Conservation (phyloP, 2,797 vertebrate species). For the Poecilia velifera region DNA sequence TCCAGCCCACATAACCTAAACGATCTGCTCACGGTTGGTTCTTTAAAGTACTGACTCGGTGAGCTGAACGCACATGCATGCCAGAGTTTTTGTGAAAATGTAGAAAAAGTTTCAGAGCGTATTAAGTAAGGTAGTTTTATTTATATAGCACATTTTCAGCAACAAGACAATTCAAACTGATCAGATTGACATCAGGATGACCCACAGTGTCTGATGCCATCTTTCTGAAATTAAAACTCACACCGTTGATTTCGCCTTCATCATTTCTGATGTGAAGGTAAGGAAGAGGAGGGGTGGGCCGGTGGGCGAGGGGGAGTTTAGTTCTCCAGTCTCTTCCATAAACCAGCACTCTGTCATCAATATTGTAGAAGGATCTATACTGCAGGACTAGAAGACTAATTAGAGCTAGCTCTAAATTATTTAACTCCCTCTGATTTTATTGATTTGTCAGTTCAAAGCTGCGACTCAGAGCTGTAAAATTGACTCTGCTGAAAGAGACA, state of each 20-base stretch:
- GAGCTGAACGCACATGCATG: not conserved
- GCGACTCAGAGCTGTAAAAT: constrained; percentile 95
- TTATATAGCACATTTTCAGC: too few relatives aligned
- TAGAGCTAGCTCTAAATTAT: constrained; percentile 99
- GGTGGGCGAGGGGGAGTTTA: constrained; percentile 46
- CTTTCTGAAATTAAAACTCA: constrained; percentile 4
- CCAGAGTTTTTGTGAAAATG: not conserved
- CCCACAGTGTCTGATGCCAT: not conserved
- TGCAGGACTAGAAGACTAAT: constrained; percentile 98
- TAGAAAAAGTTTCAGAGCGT: not conserved
- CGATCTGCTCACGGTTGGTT: too few relatives aligned
- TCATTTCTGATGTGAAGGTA: constrained; percentile 50
- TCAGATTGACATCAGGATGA: not conserved
- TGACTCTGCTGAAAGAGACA: constrained; percentile 90
- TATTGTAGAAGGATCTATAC: constrained; percentile 96
- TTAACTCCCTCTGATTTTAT: constrained; percentile 99
- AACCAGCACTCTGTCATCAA: constrained; percentile 91
- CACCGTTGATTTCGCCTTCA: constrained; percentile 44
- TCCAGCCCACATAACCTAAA: not conserved
- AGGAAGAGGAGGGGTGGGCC: constrained; percentile 9
- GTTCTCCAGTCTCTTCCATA: constrained; percentile 75
- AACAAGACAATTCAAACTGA: too few relatives aligned
- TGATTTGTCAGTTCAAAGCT: constrained; percentile 97
- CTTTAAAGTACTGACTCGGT: not conserved
- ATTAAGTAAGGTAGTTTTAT: too few relatives aligned